Conservation (phyloP, 2,113 vertebrate genomes). For the Crotalus horridus region DNA sequence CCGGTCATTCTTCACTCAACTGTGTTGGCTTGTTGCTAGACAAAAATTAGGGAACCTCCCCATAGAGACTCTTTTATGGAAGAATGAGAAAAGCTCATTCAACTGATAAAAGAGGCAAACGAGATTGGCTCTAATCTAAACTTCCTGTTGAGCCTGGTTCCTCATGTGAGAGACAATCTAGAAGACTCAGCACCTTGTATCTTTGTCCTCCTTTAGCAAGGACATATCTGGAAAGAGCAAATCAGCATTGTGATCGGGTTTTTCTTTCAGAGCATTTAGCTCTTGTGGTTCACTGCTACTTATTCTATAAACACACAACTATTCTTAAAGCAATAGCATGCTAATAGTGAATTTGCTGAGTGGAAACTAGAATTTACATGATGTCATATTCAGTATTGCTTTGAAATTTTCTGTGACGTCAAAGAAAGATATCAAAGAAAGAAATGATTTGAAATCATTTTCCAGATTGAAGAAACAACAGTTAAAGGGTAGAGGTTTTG, state of each 20-base stretch:
- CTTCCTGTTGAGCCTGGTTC: neutral
- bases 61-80: neutral
- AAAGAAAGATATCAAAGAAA: neutral
- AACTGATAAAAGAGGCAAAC: neutral
- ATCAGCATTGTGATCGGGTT: neutral
- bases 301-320: neutral
- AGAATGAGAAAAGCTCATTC: neutral
- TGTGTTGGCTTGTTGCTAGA: neutral
- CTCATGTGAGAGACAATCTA: neutral
- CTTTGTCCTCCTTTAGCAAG: neutral
- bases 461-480: neutral
- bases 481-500: neutral
- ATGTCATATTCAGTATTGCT: neutral
- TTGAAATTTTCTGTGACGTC: neutral
- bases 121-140: neutral
- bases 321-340: neutral
- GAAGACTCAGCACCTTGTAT: neutral
- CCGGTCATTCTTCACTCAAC: neutral
- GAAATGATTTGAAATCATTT: neutral
- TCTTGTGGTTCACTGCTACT: neutral
- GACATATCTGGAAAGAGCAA: neutral
- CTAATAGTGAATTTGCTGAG: neutral
- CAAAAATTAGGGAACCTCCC: neutral
- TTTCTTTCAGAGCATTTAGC: neutral
- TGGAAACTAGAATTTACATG: neutral